These are phyloP conservation scores for Gallirallus australis DNA, from an alignment of 2,797 vertebrate genomes.

Conservation along the genomic window DNA sequence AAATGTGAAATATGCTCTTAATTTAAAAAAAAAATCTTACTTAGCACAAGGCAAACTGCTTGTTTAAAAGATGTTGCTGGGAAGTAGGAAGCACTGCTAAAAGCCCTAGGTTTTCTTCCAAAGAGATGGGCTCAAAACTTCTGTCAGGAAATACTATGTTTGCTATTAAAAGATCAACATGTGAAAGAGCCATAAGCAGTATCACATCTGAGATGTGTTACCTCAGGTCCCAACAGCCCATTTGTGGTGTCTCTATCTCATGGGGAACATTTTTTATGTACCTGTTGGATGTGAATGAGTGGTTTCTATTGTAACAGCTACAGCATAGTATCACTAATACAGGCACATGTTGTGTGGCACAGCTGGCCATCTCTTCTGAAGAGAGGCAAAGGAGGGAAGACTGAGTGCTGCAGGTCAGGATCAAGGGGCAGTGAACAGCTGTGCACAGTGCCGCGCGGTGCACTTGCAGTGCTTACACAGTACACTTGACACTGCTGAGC, in stretches of 20 bases:
- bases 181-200: neutral
- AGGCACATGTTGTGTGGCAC: neutral
- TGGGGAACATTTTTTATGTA: neutral
- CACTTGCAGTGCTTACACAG: neutral
- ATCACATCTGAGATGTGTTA: neutral
- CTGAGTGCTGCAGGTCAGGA: neutral
- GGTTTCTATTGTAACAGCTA: neutral
- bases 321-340: neutral
- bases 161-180: neutral
- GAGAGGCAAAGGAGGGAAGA: neutral
- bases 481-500: neutral
- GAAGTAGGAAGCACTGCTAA: neutral
- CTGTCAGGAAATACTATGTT: neutral
- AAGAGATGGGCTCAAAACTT: neutral
- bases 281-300: neutral
- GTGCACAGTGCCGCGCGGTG: neutral
- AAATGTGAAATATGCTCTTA: conserved; percentile 30
- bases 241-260: neutral
- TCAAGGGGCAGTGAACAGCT: neutral
- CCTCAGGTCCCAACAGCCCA: neutral
- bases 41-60: neutral
- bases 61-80: neutral
- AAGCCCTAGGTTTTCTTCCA: neutral
- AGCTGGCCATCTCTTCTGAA: neutral
- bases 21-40: neutral